Base-by-base conservation (phyloP, 1,140 invertebrate species). In the Phocides pigmalion region DNA sequence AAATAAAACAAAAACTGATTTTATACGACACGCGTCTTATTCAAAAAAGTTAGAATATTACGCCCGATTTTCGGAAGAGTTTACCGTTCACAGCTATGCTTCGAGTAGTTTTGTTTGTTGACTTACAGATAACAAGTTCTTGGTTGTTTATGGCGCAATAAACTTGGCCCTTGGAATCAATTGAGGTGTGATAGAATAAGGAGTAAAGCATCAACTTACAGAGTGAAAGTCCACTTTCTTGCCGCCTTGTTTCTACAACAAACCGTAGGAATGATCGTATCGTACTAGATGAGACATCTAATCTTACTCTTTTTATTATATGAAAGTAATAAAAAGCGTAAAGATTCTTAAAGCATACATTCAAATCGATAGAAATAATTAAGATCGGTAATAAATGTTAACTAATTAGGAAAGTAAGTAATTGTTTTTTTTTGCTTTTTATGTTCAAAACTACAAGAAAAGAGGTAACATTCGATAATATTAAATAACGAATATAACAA, bases 201-300 rank as follows among this genome's bases (percentile, higher is more conserved):
- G 83, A 87, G 85, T 79, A 76, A 75, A 82, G 81, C 84, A 85
- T 88, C 85, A 79, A 72, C 76, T 84, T 82, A 82, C 79, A 75
- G 61, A 88, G 87, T 86, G 87, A 90, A 90, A 90, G 87, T 90
- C 56, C 72, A 85, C 85, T 90, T 90, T 89, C 87, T 81, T 89
- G 65, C 71, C 63, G 76, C 69, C 74, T 81, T 81, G 79, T 80
- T 75, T 83, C 75, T 44, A 72, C 66, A 70, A 71, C 66, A 58
- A 62, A 50, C 70, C 50, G 72, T 76, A 66, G 72, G 71, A 76
- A 72, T 64, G 62, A 74, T 79, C 63, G 39, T 53, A 50, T 53
- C 35, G 67, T 16, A 65, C 81, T 86, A 46, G 86, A 87, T 73
- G 71, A 70, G 79, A 49, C 76, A 66, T 42, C 41, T 11, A 47